Conservation (phyloP, 2,113 vertebrate genomes). For the Triplophysa tibetana region DNA sequence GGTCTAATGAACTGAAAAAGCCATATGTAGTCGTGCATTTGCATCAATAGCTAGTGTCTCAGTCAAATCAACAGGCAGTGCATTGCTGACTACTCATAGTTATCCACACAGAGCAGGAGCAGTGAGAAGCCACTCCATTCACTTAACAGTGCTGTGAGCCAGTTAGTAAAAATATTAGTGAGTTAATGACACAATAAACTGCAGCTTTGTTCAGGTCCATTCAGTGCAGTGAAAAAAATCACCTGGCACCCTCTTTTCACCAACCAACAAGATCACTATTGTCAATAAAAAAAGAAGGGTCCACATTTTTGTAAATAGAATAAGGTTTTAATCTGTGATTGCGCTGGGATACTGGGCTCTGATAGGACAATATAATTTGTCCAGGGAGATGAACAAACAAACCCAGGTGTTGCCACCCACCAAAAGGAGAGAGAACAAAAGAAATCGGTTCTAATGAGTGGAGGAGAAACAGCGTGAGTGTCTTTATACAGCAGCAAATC, state of each 20-base stretch:
- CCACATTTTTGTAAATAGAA: background rate
- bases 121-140: constrained; percentile 66
- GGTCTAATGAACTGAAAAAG: constrained; percentile 2
- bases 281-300: constrained; percentile 11
- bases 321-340: background rate
- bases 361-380: constrained; percentile 18
- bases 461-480: constrained; percentile 38
- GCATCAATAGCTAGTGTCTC: background rate
- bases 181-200: constrained; percentile 72
- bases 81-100: constrained; percentile 73
- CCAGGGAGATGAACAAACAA: constrained; percentile 23
- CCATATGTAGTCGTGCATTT: background rate
- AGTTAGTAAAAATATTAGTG: constrained; percentile 72
- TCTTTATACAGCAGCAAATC: constrained; percentile 30
- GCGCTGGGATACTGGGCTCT: background rate
- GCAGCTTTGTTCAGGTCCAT: constrained; percentile 62
- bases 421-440: constrained; percentile 7
- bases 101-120: constrained; percentile 60
- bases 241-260: constrained; percentile 55
- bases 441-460: constrained; percentile 34
- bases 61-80: constrained; percentile 43
- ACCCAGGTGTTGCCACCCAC: constrained; percentile 30
- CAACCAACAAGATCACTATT: constrained; percentile 76
- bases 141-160: constrained; percentile 69
- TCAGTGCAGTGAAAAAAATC: constrained; percentile 57